Evolutionary conservation across 30 jellyfish, hydroid and myxozoan species (phyloP).

Genomic region (Sanderia malayensis): DNA sequence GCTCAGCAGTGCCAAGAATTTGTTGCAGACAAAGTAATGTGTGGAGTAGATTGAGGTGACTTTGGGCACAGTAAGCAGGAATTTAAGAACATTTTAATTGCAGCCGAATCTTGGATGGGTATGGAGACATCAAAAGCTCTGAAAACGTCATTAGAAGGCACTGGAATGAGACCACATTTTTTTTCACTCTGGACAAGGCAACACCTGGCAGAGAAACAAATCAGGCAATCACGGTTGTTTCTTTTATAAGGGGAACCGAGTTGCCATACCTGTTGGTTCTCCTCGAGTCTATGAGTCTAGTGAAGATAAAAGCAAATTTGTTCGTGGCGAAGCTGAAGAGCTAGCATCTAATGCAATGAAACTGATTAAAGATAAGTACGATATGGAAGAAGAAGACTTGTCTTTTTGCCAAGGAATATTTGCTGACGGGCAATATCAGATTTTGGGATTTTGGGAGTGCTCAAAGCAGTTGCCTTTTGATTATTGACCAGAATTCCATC

Average conservation of each 20-base stretch:
- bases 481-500: slow-evolving; percentile 23
- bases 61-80: slow-evolving; percentile 32
- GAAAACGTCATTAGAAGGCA: slow-evolving; percentile 5
- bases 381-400: slow-evolving; percentile 17
- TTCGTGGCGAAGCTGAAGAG: neutral
- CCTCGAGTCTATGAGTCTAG: slow-evolving; percentile 4
- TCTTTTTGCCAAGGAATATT: slow-evolving; percentile 21
- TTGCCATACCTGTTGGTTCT: slow-evolving; percentile 28
- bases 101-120: slow-evolving; percentile 12
- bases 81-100: slow-evolving; percentile 16
- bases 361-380: neutral
- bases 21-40: slow-evolving; percentile 31
- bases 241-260: slow-evolving; percentile 11
- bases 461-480: slow-evolving; percentile 14
- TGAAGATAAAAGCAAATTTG: slow-evolving; percentile 19
- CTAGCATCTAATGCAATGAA: slow-evolving; percentile 3
- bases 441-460: slow-evolving; percentile 34
- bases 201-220: slow-evolving; percentile 24
- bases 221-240: slow-evolving; percentile 16
- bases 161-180: slow-evolving; percentile 32
- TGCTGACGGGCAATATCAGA: slow-evolving; percentile 42
- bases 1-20: slow-evolving; percentile 8
- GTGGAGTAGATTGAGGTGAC: slow-evolving; percentile 31
- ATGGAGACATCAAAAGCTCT: neutral
- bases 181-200: slow-evolving; percentile 25